Conservation (phyloP, 1,140 invertebrate genomes). For the Notospermus geniculatus region DNA sequence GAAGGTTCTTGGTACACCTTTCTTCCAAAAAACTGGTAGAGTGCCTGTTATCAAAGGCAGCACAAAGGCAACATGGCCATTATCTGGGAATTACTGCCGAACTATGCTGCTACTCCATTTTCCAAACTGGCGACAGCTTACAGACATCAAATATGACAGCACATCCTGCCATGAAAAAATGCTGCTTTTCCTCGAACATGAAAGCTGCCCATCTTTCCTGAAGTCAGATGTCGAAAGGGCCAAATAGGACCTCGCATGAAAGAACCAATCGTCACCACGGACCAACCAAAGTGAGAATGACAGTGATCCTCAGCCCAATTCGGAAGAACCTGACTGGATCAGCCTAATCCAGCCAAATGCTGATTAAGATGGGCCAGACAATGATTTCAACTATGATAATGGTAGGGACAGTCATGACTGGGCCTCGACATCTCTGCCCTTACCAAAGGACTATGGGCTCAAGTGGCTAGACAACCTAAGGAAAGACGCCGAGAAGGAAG, state of each 20-base stretch:
- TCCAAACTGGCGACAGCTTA: neutral
- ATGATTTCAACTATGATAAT: constrained; percentile 23
- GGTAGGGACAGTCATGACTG: constrained; percentile 18
- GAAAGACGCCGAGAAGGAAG: too few relatives aligned
- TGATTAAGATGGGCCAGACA: constrained; percentile 5
- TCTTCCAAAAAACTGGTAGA: neutral
- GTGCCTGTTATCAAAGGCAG: neutral
- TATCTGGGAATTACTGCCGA: neutral
- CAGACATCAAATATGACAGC: neutral
- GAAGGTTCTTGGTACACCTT: neutral
- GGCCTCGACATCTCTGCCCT: neutral
- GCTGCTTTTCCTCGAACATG: neutral
- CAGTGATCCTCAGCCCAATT: neutral
- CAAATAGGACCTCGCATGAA: neutral
- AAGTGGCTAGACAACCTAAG: too few relatives aligned
- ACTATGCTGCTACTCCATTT: constrained; percentile 6
- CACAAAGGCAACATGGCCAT: neutral
- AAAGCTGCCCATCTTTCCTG: constrained; percentile 7
- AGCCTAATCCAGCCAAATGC: constrained; percentile 12
- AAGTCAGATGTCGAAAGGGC: constrained; percentile 25
- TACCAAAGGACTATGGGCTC: too few relatives aligned
- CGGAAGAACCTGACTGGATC: constrained; percentile 26
- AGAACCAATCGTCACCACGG: neutral
- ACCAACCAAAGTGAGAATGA: neutral
- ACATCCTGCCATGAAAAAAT: constrained; percentile 16